Base-by-base conservation (phyloP, 1,140 invertebrate species). In the Drosophila quadrilineata region DNA sequence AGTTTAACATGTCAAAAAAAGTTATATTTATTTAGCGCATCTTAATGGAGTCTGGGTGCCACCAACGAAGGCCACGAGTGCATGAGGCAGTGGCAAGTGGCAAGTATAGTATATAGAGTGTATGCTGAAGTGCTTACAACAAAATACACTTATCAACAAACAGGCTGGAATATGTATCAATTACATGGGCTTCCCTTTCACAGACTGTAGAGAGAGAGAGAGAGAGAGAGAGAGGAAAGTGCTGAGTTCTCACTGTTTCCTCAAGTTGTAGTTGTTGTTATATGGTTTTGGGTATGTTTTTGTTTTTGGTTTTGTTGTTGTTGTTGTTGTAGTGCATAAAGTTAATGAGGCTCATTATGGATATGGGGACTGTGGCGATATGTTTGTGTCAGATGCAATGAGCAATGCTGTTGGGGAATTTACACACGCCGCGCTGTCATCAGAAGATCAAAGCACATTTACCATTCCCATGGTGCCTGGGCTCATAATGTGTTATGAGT, bases 331-430 rank as follows among this genome's bases (percentile, higher is more conserved):
- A 77, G 60, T 84, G 70, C 71, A 66, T 41, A 50, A 58, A 60
- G 79, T 75, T 85, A 85, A 85, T 85, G 79, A 85, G 79, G 49
- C 79, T 85, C 79, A 85, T 85, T 85, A 84, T 79, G 84, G 79
- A 84, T 79, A 84, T 85, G 71, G 74, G n/a, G n/a, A n/a, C n/a
- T n/a, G n/a, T 62, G 62, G 57, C 79, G 79, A 84, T 85, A 85
- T 84, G 77, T 84, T 84, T 71, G 58, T 71, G 79, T 84, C 79
- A 75, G 50, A 45, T 67, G 71, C 71, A 79, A 66, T 82, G 48
- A 35, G 54, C 43, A 38, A 62, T 62, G 50, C 50, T 12, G 49
- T 31, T 46, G 57, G 79, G 74, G 74, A 74, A 79, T 75, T 64
- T 71, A 57, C 65, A 84, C 76, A 62, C 72, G 64, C 65, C 54